phyloP scores from a whole-genome alignment of 2,888 invertebrate genomes.

The Malthinus seriepunctatus region DNA sequence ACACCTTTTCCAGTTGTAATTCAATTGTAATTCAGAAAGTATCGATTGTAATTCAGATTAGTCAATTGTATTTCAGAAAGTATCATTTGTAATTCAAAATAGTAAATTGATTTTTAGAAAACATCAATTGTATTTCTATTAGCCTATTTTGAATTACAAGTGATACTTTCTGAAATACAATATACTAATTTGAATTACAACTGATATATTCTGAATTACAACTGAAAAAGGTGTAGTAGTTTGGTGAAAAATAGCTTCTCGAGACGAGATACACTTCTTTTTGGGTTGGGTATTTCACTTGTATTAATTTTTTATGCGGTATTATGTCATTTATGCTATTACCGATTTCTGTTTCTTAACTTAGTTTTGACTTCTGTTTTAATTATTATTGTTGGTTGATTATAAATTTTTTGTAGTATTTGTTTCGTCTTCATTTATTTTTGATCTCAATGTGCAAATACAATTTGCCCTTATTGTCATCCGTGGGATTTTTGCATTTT shows the following conservation, averaged over 20 bases:
- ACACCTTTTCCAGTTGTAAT: no score
- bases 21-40: no score
- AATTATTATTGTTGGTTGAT: constrained; percentile 14
- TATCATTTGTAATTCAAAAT: no score
- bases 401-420: constrained; percentile 22
- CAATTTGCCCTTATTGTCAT: constrained; percentile 21
- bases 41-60: no score
- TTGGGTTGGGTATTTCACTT: constrained; percentile 50
- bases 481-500: constrained; percentile 25
- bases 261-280: constrained; percentile 42
- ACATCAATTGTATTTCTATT: no score
- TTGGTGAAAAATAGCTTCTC: background rate
- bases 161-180: no score
- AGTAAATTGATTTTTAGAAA: no score
- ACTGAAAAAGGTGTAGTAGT: no score
- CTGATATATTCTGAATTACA: no score
- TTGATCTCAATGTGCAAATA: constrained; percentile 52
- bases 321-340: constrained; percentile 18
- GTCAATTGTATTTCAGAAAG: no score
- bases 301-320: constrained; percentile 27
- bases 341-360: constrained; percentile 26
- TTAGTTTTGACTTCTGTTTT: constrained; percentile 15
- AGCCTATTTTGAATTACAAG: no score
- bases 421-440: constrained; percentile 52
- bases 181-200: no score